Conservation (phyloP, 1,140 invertebrate species). For the Diachasmimorpha longicaudata region DNA sequence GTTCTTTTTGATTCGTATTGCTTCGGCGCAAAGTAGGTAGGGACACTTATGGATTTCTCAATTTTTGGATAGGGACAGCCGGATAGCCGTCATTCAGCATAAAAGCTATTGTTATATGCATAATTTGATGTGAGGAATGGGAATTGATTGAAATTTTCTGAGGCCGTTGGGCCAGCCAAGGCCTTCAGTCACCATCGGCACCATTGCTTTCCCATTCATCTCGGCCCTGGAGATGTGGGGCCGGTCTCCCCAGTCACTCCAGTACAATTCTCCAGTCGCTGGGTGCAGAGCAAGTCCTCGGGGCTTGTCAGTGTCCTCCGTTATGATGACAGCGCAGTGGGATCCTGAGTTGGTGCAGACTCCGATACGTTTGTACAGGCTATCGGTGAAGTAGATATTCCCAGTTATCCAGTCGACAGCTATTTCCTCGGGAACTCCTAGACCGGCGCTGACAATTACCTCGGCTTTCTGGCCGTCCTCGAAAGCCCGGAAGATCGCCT, state of each 20-base stretch:
- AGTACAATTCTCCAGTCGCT: conserved; percentile 76
- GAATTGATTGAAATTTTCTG: too few relatives aligned
- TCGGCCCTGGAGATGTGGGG: conserved; percentile 78
- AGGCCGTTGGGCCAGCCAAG: conserved; percentile 90
- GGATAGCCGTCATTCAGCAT: too few relatives aligned
- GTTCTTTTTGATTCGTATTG: too few relatives aligned
- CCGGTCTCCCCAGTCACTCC: conserved; percentile 81
- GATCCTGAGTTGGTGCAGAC: conserved; percentile 73
- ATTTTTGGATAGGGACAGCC: too few relatives aligned
- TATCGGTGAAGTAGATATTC: conserved; percentile 84
- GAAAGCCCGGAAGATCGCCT: conserved; percentile 69
- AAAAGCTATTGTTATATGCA: too few relatives aligned
- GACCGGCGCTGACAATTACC: conserved; percentile 62
- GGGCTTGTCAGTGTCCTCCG: conserved; percentile 66
- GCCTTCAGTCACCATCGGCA: conserved; percentile 56
- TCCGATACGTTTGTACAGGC: conserved; percentile 72
- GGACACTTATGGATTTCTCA: too few relatives aligned
- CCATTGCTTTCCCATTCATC: conserved; percentile 81
- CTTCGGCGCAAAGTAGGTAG: too few relatives aligned
- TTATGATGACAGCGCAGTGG: conserved; percentile 69
- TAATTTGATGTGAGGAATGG: too few relatives aligned
- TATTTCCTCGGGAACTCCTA: conserved; percentile 76
- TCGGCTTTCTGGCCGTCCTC: conserved; percentile 66
- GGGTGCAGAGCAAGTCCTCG: conserved; percentile 70
- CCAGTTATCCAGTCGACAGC: conserved; percentile 82